Conservation (phyloP, 2,113 vertebrate species). For the Chionis minor region DNA sequence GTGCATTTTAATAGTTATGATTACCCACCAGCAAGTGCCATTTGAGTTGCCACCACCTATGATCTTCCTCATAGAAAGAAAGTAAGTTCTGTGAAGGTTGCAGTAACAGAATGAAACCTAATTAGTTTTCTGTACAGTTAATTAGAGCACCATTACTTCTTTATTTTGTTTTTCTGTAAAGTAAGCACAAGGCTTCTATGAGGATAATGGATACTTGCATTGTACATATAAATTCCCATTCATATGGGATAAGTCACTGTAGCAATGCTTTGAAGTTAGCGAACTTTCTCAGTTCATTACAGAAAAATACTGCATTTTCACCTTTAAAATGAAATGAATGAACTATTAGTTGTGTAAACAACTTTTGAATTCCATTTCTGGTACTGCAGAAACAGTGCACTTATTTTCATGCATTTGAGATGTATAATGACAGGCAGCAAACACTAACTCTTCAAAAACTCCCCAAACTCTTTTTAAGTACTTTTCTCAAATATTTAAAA, state of each 20-base stretch:
- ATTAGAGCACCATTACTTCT: not conserved
- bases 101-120: not conserved
- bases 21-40: not conserved
- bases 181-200: not conserved
- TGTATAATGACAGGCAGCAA: not conserved
- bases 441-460: not conserved
- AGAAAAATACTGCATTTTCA: not conserved
- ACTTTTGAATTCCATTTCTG: not conserved
- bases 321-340: not conserved
- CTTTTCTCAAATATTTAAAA: constrained; percentile 6
- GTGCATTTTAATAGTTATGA: not conserved
- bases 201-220: not conserved
- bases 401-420: constrained; percentile 5
- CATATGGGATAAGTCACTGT: not conserved
- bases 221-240: constrained; percentile 3
- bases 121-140: constrained; percentile 36
- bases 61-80: not conserved
- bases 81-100: not conserved
- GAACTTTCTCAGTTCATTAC: not conserved
- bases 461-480: not conserved
- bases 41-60: not conserved
- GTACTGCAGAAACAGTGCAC: not conserved
- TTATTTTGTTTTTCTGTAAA: constrained; percentile 28
- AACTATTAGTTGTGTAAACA: constrained; percentile 18
- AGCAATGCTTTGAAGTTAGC: constrained; percentile 32